Base-by-base conservation (phyloP, 2,797 vertebrate species). In the Simalia tracyae region DNA sequence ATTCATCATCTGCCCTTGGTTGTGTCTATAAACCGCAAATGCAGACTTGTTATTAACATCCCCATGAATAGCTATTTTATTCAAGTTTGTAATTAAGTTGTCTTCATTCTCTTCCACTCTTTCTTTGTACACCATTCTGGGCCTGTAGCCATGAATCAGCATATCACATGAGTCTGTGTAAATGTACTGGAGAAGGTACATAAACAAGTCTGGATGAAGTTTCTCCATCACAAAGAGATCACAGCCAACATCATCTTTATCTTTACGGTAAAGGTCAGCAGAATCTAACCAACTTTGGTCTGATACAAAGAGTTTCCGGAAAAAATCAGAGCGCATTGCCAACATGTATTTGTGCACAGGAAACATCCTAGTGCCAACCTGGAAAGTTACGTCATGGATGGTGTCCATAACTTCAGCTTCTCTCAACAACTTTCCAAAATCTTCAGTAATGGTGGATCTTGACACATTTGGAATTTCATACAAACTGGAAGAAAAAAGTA, bases 161-260 rank as follows among this genome's bases (percentile, higher is more conserved):
- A 99, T 97, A 95, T 99, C 98, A 92, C 99, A 99, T 19, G 98
- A 98, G 95, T 99, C 98, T 0, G 98, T 99, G 96, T 99, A 99
- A 93, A 99, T 98, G 97, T 98, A 99, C 92, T 98, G 97, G 88
- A 99, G 97, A 84, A 98, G 96, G 22, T 99, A 98, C 26, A 98
- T 98, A 95, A 99, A 98, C 95, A 98, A 97, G 87, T 99, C 98
- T 1, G 98, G 96, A 50, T 98, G 97, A 92, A 99, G 95, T 92
- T 98, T 99, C 93, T 99, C 99, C 94, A 99, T 96, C 42, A 98
- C 96, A 88, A 99, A 98, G 28, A 99, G 97, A 95, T 98, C 98
- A 87, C 98, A 99, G 19, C 99, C 99, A 90, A 98, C 97, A 1
- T 98, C 97, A 92, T 99, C 99, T 95, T 98, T 98, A 5, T 98